Percentiles rank a stretch among this genome's conserved stretches.
Conservation (phyloP, 1,140 invertebrate species). For the Phortica variegata region DNA sequence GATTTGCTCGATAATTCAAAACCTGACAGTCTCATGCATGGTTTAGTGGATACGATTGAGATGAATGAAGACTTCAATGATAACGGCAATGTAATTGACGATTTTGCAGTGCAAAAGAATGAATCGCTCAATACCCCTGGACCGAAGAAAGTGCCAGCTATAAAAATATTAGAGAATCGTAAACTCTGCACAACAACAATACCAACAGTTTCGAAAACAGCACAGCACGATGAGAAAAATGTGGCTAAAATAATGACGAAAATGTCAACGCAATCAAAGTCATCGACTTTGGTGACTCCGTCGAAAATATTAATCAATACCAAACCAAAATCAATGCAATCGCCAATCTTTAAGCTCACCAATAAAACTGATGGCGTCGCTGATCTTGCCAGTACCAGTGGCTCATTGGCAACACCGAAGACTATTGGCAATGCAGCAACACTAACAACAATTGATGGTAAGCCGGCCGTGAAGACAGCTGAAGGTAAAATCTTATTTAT, state of each 20-base stretch:
- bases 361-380: conserved; percentile 31
- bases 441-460: background rate
- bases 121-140: conserved; percentile 41
- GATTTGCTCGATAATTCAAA: conserved; percentile 37
- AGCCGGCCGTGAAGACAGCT: conserved; percentile 20
- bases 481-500: conserved; percentile 33
- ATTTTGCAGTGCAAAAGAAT: conserved; percentile 5
- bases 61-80: conserved; percentile 8
- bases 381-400: too few relatives aligned
- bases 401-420: too few relatives aligned
- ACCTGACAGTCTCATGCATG: conserved; percentile 23
- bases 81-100: background rate
- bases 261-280: conserved; percentile 16
- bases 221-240: conserved; percentile 22
- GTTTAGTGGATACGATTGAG: conserved; percentile 15
- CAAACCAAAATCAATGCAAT: too few relatives aligned
- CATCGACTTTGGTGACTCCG: conserved; percentile 9
- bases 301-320: conserved; percentile 14
- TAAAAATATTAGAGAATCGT: conserved; percentile 32
- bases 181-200: conserved; percentile 15
- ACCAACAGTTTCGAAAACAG: conserved; percentile 9
- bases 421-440: conserved; percentile 6
- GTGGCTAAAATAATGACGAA: conserved; percentile 18
- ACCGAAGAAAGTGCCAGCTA: conserved; percentile 29
- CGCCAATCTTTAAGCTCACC: too few relatives aligned